Conservation (phyloP, 2,113 vertebrate genomes). For the Pygoscelis antarcticus region DNA sequence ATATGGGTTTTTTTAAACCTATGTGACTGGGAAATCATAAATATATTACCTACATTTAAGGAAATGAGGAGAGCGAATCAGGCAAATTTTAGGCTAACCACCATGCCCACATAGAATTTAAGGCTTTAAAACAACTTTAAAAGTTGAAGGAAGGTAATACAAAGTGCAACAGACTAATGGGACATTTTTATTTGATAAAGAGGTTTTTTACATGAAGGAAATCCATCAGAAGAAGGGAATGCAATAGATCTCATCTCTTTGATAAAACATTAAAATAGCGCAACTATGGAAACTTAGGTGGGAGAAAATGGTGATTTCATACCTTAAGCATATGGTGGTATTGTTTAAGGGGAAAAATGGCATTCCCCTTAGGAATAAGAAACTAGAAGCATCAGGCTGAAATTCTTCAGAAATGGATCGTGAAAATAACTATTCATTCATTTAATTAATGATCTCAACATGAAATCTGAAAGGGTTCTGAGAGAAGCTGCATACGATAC, state of each 20-base stretch:
- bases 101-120: background rate
- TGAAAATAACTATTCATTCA: background rate
- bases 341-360: conserved; percentile 22
- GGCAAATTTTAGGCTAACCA: background rate
- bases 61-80: background rate
- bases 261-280: conserved; percentile 22
- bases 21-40: background rate
- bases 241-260: conserved; percentile 4
- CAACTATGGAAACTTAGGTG: background rate
- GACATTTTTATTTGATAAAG: background rate
- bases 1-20: rapidly evolving
- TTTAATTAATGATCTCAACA: conserved; percentile 15
- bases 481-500: rapidly evolving
- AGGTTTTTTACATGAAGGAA: conserved; percentile 4
- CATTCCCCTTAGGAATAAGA: background rate
- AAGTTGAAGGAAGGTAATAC: background rate
- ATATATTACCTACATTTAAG: background rate
- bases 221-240: background rate
- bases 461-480: background rate
- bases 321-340: background rate
- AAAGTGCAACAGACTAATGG: conserved; percentile 20
- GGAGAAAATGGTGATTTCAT: background rate
- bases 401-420: background rate
- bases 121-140: background rate
- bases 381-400: background rate